These are phyloP conservation scores for Agriopis aurantiaria DNA, from an alignment of 2,888 invertebrate genomes.

Conservation along the genomic window DNA sequence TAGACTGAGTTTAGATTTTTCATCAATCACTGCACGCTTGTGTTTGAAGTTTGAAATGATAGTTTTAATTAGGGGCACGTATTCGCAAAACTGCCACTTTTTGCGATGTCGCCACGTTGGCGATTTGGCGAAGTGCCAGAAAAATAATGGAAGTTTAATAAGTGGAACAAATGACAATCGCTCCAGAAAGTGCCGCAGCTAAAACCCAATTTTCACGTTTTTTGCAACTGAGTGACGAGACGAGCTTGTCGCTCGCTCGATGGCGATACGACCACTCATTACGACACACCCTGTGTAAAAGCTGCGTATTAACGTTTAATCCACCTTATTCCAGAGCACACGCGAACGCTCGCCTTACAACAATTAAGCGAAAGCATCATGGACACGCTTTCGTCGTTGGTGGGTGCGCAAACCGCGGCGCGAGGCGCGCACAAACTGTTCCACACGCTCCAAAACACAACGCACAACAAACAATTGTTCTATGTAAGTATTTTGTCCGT, in stretches of 20 bases:
- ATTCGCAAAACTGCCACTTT: neutral
- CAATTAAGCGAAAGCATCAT: constrained; percentile 91
- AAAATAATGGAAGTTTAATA: constrained; percentile 16
- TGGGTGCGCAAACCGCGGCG: constrained; percentile 94
- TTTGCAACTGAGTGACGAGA: no score
- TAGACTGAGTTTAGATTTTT: no score
- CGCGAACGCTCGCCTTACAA: constrained; percentile 89
- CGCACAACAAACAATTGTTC: constrained; percentile 95
- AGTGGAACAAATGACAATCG: constrained; percentile 9
- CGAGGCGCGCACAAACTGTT: constrained; percentile 95
- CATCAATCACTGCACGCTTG: neutral
- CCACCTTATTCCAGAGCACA: constrained; percentile 80
- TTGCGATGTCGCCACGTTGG: neutral
- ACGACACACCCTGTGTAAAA: neutral
- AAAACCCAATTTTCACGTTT: no score
- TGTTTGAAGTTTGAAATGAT: constrained; percentile 9
- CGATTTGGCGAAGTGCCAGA: constrained; percentile 17
- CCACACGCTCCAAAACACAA: constrained; percentile 93
- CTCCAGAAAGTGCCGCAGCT: neutral
- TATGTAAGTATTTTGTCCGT: constrained; percentile 89
- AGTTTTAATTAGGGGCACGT: constrained; percentile 5
- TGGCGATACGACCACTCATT: no score
- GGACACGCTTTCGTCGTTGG: constrained; percentile 93
- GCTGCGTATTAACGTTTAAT: neutral
- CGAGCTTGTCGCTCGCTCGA: no score